phyloP scores from a whole-genome alignment of 2,888 invertebrate genomes.

The Calameuta idolon region DNA sequence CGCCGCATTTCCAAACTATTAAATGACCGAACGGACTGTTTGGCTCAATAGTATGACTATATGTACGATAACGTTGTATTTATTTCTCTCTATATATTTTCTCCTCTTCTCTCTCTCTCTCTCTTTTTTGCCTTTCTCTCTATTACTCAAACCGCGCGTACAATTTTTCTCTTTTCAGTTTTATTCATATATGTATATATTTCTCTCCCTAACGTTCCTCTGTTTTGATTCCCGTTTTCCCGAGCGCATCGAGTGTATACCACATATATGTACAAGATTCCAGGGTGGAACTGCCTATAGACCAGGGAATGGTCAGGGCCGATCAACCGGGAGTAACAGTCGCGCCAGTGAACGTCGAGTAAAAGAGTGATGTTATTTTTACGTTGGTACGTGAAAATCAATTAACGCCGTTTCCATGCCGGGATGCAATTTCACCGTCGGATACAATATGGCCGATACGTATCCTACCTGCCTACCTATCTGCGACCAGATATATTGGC shows the following conservation, averaged over 20 bases:
- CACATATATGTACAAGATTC: not conserved
- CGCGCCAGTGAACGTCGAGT: not conserved
- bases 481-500: not conserved
- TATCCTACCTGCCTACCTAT: constrained; percentile 13
- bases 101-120: not conserved
- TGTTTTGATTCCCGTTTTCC: not conserved
- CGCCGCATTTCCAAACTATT: not conserved
- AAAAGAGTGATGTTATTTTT: constrained; percentile 2
- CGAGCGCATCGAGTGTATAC: not conserved
- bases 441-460: constrained; percentile 2
- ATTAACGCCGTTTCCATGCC: not conserved
- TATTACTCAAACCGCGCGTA: not conserved
- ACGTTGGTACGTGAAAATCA: constrained; percentile 5
- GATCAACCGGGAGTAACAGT: not conserved
- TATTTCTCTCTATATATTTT: not conserved
- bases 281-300: not conserved
- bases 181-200: not conserved
- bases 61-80: not conserved
- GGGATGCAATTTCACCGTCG: not conserved
- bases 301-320: not conserved
- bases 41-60: not conserved
- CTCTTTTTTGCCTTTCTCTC: not conserved
- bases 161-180: not conserved
- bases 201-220: not conserved
- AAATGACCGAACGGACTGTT: not conserved